phyloP scores from a whole-genome alignment of 1,140 invertebrate species.

The Caenorhabditis inopinata region DNA sequence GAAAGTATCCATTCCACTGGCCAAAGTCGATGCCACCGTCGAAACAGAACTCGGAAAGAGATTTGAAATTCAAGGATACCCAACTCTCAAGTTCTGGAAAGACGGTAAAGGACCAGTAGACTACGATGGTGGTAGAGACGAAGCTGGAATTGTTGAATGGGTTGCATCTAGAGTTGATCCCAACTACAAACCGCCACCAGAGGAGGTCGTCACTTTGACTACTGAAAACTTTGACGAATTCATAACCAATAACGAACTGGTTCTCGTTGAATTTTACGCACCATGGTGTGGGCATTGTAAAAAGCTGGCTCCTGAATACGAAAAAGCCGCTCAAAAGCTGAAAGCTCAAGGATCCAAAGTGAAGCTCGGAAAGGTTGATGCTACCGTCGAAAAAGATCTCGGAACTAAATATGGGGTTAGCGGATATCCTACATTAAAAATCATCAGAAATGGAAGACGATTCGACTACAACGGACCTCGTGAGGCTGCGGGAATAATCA shows the following conservation, averaged over 20 bases:
- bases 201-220: conserved; percentile 71
- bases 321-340: conserved; percentile 68
- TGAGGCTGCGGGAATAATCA: conserved; percentile 69
- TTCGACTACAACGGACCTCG: conserved; percentile 70
- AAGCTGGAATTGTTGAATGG: conserved; percentile 64
- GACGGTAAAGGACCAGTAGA: conserved; percentile 57
- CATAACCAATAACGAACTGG: conserved; percentile 69
- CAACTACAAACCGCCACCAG: conserved; percentile 70
- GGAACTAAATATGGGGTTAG: conserved; percentile 67
- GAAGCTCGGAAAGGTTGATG: conserved; percentile 70
- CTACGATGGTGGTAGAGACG: conserved; percentile 63
- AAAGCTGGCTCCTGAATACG: conserved; percentile 69
- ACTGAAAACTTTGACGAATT: conserved; percentile 70
- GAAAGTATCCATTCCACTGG: conserved; percentile 78
- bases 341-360: conserved; percentile 63
- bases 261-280: conserved; percentile 73
- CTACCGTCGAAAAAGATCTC: conserved; percentile 67
- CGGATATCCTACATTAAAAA: conserved; percentile 69
- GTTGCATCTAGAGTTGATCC: conserved; percentile 59
- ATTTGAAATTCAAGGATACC: conserved; percentile 66
- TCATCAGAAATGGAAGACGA: conserved; percentile 69
- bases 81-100: conserved; percentile 66
- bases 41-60: conserved; percentile 59
- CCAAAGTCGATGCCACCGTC: conserved; percentile 65
- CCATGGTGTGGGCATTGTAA: conserved; percentile 70